phyloP scores from a whole-genome alignment of 2,888 invertebrate species.

The Eupsilia transversa region DNA sequence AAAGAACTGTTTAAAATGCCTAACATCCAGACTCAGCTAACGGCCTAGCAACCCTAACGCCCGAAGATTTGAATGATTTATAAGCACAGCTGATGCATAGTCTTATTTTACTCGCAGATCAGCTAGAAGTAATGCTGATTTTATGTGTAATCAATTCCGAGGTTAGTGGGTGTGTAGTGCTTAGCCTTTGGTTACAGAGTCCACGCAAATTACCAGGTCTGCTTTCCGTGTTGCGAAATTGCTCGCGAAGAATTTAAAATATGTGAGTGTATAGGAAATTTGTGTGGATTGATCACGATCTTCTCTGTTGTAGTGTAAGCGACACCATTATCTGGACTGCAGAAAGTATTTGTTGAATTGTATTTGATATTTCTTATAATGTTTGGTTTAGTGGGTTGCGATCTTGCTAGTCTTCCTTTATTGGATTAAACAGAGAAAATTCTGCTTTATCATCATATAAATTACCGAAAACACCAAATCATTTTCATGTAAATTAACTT shows the following conservation, averaged over 20 bases:
- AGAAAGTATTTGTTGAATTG: constrained; percentile 16
- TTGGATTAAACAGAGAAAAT: neutral
- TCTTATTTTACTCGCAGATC: constrained; percentile 48
- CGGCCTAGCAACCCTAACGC: constrained; percentile 1
- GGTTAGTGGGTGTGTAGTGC: constrained; percentile 62
- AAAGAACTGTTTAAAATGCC: neutral
- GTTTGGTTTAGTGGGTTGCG: neutral
- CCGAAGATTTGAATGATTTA: constrained; percentile 51
- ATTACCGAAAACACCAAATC: neutral
- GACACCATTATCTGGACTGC: constrained; percentile 19
- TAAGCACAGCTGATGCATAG: constrained; percentile 39
- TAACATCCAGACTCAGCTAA: neutral
- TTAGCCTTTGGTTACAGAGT: constrained; percentile 61
- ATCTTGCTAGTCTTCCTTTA: neutral
- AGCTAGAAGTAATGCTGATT: constrained; percentile 61
- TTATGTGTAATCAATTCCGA: constrained; percentile 66
- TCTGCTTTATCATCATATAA: neutral
- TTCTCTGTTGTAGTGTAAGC: constrained; percentile 22
- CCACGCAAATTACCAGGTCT: constrained; percentile 60
- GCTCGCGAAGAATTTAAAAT: constrained; percentile 56
- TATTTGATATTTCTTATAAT: constrained; percentile 3
- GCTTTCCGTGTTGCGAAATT: constrained; percentile 61
- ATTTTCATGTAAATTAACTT: constrained; percentile 1
- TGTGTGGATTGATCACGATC: constrained; percentile 41
- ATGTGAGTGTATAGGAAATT: constrained; percentile 47